Conservation (phyloP, 1,140 invertebrate genomes). For the Leptonema lineaticorne region DNA sequence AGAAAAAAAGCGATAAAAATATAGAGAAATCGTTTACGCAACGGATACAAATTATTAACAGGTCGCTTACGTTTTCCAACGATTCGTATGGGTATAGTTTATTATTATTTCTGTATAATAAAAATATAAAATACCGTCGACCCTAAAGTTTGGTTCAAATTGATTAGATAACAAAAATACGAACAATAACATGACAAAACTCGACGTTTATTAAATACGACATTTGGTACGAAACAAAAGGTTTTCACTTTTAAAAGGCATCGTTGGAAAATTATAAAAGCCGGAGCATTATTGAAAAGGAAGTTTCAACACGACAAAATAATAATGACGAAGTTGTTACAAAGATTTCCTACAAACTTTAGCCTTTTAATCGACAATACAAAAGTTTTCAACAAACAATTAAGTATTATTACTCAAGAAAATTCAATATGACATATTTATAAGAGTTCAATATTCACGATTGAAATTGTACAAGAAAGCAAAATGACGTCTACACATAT, state of each 20-base stretch:
- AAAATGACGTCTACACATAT: too few species aligned
- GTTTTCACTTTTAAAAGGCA: not conserved
- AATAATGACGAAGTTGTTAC: constrained; percentile 14
- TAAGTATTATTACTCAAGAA: not conserved
- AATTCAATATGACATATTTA: not conserved
- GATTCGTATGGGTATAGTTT: too few species aligned
- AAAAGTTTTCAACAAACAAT: constrained; percentile 10
- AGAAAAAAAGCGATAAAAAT: too few species aligned
- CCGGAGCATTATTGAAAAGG: not conserved
- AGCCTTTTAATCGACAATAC: not conserved
- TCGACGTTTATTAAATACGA: too few species aligned
- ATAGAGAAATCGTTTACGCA: too few species aligned
- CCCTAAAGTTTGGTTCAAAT: too few species aligned
- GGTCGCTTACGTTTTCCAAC: not conserved
- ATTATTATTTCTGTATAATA: too few species aligned
- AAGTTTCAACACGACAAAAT: constrained; percentile 9
- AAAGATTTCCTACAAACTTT: constrained; percentile 10
- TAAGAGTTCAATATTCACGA: too few species aligned
- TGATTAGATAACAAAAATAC: too few species aligned
- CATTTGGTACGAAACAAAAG: not conserved
- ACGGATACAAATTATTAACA: not conserved
- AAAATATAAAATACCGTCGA: too few species aligned
- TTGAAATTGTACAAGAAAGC: too few species aligned
- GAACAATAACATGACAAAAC: too few species aligned
- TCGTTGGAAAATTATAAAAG: not conserved